These are phyloP conservation scores for Rhinatrema bivittatum DNA, from an alignment of 2,797 vertebrate species.

Conservation along the genomic window DNA sequence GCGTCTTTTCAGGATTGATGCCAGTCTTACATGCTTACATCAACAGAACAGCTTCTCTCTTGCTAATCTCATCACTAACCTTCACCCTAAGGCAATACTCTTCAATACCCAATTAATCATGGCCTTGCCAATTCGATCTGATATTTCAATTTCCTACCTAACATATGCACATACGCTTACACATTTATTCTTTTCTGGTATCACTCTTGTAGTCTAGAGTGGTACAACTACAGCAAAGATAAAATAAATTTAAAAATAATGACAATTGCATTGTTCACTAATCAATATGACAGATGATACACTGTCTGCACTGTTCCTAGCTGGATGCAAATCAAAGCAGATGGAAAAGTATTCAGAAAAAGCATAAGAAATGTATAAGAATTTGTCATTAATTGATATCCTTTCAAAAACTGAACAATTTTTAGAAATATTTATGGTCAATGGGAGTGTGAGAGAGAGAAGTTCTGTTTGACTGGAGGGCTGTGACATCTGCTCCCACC, in stretches of 20 bases:
- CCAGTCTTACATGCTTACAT: slow-evolving; percentile 8
- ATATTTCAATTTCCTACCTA: slow-evolving; percentile 18
- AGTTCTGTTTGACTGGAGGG: no score
- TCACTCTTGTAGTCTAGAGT: slow-evolving; percentile 1
- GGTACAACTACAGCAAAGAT: neutral
- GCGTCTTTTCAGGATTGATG: slow-evolving; percentile 18
- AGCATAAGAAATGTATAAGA: no score
- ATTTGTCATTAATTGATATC: no score
- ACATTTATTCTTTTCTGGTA: neutral
- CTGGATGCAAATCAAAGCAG: no score
- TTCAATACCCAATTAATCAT: slow-evolving; percentile 26
- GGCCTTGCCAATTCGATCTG: slow-evolving; percentile 12
- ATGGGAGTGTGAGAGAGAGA: no score
- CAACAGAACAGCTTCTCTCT: slow-evolving; percentile 23
- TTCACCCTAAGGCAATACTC: slow-evolving; percentile 17
- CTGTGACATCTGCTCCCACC: no score
- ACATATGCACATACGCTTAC: slow-evolving; percentile 2
- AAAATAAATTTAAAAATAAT: neutral
- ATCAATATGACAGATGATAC: no score
- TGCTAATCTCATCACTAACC: slow-evolving; percentile 23
- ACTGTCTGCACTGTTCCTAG: no score
- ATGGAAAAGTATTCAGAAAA: no score
- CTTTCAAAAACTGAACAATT: no score
- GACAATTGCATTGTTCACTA: no score
- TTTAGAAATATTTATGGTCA: no score